Evolutionary conservation across 2,113 vertebrate species (phyloP), one percentile per base, ranked within the genome.

Genomic region (Pleuronectes platessa): DNA sequence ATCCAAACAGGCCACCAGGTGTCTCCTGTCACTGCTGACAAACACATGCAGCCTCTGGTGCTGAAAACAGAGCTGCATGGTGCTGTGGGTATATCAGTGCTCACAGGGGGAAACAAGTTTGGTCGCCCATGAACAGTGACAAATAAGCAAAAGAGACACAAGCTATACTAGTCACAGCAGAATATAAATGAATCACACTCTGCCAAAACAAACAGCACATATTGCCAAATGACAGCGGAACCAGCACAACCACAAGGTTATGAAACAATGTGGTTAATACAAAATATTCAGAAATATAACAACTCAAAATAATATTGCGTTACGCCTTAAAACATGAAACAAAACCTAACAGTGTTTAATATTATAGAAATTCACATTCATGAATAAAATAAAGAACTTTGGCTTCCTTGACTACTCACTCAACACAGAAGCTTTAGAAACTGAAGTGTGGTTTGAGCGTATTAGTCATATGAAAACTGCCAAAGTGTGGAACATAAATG

Each of bases 1-100:
- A 65, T 74, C 76, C 24, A 75, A 77, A 76, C 37, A 74, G 73
- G 62, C 90, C 92, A 92, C 89, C 89, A 89, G 90, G 68, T 88
- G 89, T 93, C 90, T 92, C 89, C 82, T 84, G 69, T 81, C 69
- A 76, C 86, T 92, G 69, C 85, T 45, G 24, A 59, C 76, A 74
- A 58, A 61, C 62, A 63, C 47, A 58, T 3, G 40, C 61, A 72
- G 63, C n/a, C 66, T 76, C 18, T 0, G 55, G 17, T 31, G 17
- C 51, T 80, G 65, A 15, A 49, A 10, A 17, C 47, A 78, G 54
- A 75, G 54, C 45, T 42, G 64, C 71, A 63, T 8, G 12, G 49
- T 54, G 8, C 49, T 51, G 24, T 23, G 20, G 5, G 24, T 24
- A 27, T 9, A 4, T 54, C n/a, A 54, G 8, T 20, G 18, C 3